Conservation (phyloP, 2,113 vertebrate species). For the Cinclus cinclus region DNA sequence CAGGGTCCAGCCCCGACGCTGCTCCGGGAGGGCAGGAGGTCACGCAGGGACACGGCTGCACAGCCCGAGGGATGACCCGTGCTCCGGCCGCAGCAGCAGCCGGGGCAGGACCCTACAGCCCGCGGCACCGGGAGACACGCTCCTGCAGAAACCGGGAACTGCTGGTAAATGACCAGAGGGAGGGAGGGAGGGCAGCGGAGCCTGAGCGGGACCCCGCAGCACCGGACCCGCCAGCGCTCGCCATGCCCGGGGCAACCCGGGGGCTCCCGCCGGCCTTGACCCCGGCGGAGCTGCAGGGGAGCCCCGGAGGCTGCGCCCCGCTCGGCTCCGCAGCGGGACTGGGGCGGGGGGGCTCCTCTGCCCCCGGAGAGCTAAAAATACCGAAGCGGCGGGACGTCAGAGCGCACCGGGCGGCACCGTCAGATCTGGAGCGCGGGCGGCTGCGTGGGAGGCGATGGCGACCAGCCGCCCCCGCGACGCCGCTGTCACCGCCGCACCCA, state of each 20-base stretch:
- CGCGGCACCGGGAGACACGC: too few species aligned
- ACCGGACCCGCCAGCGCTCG: background rate
- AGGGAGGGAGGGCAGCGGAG: background rate
- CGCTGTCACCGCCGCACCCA: background rate
- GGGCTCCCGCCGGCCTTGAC: background rate
- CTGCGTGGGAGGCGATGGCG: conserved; percentile 30
- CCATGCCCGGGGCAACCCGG: background rate
- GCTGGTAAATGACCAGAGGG: fast-evolving
- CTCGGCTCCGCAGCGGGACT: background rate
- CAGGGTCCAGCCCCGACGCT: background rate
- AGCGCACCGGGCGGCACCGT: background rate
- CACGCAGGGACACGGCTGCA: background rate
- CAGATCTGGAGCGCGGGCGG: conserved; percentile 26
- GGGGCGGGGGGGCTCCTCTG: background rate
- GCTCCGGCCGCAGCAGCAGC: background rate
- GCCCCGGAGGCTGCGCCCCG: background rate
- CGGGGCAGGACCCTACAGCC: background rate
- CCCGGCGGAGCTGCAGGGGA: background rate
- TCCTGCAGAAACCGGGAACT: fast-evolving
- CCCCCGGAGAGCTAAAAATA: conserved; percentile 52
- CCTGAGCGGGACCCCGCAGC: background rate
- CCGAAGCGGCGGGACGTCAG: background rate
- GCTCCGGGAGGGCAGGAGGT: background rate
- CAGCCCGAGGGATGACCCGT: background rate
- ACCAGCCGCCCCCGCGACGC: background rate